Base-by-base conservation (phyloP, 1,140 invertebrate genomes). In the Tetragnatha versicolor region DNA sequence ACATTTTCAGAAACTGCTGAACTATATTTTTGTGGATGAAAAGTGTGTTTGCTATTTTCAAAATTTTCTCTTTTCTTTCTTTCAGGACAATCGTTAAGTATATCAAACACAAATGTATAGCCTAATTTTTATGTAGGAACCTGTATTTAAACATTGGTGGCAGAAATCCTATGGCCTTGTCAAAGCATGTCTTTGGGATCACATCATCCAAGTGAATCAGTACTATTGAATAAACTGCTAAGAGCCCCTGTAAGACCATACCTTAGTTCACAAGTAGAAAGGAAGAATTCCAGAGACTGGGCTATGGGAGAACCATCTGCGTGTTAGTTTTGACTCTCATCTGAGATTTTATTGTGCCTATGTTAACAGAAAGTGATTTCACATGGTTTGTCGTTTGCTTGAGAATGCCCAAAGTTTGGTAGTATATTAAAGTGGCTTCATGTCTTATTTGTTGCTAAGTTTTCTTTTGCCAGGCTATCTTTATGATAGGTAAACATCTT, bases 71-170 rank as follows among this genome's bases (percentile, higher is more conserved):
- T 37, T 39, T 77, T 66, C n/a, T 66, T 53, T 20, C 22, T 72
- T 77, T 29, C 49, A 79, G 76, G 76, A 79, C 76, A 79, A 79
- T 79, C 76, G 6, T 4, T 49, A 79, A 79, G 53, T 79, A 69
- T 79, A 79, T 79, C 76, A 66, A 77, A 77, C 61, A 77, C 73
- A 69, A 79, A 79, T 79, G 76, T 79, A 79, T 79, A 79, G 76
- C 76, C 76, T 60, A 60, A 68, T 65, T 45, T 60, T 68, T 60
- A 47, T 60, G 63, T 79, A 79, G 65, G 76, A 79, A 58, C 65
- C 65, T 79, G 45, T 77, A 77, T 77, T 66, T 77, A 77, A 77
- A 63, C 72, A 75, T 66, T 77, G 73, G 73, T 66, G 73, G 45
- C 60, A 77, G 60, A 77, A 39, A 65, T 25, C 60, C 31, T 53